A percentile compares a stretch with the other conserved stretches of the same genome.
phyloP scores from a whole-genome alignment of 2,888 invertebrate genomes.

The Lathronympha strigana region DNA sequence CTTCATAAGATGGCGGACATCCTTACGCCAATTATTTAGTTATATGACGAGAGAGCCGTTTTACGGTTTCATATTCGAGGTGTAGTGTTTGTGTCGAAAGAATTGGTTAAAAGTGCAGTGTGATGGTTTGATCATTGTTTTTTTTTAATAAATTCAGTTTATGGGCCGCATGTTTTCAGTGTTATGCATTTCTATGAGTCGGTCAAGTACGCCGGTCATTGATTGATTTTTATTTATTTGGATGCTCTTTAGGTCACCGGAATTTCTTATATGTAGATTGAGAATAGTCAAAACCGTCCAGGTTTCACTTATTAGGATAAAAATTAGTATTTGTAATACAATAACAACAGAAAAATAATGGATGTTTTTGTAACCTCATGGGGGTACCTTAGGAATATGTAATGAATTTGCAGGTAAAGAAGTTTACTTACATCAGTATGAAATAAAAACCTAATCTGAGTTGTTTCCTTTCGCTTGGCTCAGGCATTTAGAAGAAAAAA shows the following conservation, averaged over 20 bases:
- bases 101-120: neutral
- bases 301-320: too few relatives aligned
- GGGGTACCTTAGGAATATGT: too few relatives aligned
- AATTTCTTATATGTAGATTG: neutral
- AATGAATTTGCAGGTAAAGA: too few relatives aligned
- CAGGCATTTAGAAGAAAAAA: too few relatives aligned
- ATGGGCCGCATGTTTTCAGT: neutral
- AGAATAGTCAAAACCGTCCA: too few relatives aligned
- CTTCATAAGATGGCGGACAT: constrained; percentile 55
- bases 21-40: constrained; percentile 40
- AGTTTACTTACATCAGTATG: too few relatives aligned
- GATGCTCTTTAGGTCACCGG: constrained; percentile 16
- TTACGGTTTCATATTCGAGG: neutral
- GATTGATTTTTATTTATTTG: constrained; percentile 35
- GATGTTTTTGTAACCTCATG: too few relatives aligned
- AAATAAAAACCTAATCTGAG: too few relatives aligned
- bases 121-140: neutral
- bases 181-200: neutral
- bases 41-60: constrained; percentile 35
- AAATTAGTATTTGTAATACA: too few relatives aligned
- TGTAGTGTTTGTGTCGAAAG: constrained; percentile 14
- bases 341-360: too few relatives aligned
- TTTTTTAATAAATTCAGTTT: too few relatives aligned
- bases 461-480: too few relatives aligned
- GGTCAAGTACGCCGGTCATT: constrained; percentile 32